Base-by-base conservation (phyloP, 1,140 invertebrate genomes). In the Steinernema feltiae region DNA sequence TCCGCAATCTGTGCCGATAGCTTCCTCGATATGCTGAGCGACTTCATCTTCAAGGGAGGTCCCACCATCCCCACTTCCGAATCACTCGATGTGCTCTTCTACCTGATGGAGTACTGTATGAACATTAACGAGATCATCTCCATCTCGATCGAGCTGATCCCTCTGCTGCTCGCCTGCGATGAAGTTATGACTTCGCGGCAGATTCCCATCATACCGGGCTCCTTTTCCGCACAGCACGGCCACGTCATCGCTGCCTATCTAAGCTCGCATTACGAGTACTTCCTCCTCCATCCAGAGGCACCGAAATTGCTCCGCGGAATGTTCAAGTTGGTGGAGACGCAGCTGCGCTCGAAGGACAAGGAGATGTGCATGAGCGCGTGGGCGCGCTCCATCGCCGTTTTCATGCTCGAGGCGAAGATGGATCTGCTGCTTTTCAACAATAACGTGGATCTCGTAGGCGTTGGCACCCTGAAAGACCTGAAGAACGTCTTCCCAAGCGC, bases 51-150 rank as follows among this genome's bases (percentile, higher is more conserved):
- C 53, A 63, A 27, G 53, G 53, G 53, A 3, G 24, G 53, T 7
- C 24, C 15, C 3, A 17, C 24, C 7, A 63, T 63, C 24, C 53
- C 53, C 53, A 63, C 53, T 12, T 63, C 53, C 15, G 53, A 63
- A 27, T 63, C 53, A 3, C 53, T 63, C 12, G 53, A 63, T 21
- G 53, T 63, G 7, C 53, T 63, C 24, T 63, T 63, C 53, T 63
- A 63, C 53, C 53, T 63, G 7, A 15, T 63, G 53, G 53, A 63
- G 24, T 63, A 63, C 53, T 63, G 53, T 21, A 12, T 17, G 53
- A 63, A 63, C 53, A 63, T 63, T 21, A 27, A 63, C 53, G 53
- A 63, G 53, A 63, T 63, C 53, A 63, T 63, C 53, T 63, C 53
- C 53, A 27, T 63, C 53, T 15, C 53, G 7, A 63, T 63, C 53